Evolutionary conservation across 1,140 invertebrate species (phyloP).

Genomic region (Manduca sexta): DNA sequence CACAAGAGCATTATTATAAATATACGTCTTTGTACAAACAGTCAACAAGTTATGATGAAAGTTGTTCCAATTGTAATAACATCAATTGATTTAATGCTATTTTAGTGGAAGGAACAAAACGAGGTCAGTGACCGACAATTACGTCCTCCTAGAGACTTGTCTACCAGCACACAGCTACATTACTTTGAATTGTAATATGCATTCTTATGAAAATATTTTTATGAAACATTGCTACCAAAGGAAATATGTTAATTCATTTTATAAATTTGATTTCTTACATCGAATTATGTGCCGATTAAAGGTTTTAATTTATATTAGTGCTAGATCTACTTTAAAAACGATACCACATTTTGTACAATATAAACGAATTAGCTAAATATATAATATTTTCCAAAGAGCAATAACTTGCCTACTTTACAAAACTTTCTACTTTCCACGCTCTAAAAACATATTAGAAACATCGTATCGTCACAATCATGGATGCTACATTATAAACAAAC

Average conservation of each 20-base stretch:
- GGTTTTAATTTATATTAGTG: too few relatives aligned
- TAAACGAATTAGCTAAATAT: slow-evolving; percentile 14
- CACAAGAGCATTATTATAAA: background rate
- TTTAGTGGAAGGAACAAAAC: slow-evolving; percentile 66
- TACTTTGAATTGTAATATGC: background rate
- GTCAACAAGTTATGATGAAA: slow-evolving; percentile 41
- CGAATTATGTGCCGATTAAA: too few relatives aligned
- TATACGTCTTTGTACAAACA: background rate
- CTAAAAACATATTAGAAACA: slow-evolving; percentile 68
- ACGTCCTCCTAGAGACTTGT: slow-evolving; percentile 63
- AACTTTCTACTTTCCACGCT: slow-evolving; percentile 73
- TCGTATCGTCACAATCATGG: slow-evolving; percentile 54
- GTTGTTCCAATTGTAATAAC: slow-evolving; percentile 68
- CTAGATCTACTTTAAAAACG: background rate
- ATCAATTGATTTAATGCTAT: slow-evolving; percentile 71
- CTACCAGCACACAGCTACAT: slow-evolving; percentile 9
- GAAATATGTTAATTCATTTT: too few relatives aligned
- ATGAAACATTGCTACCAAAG: background rate
- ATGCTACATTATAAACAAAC: slow-evolving; percentile 50
- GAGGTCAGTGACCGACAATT: slow-evolving; percentile 68
- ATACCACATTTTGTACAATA: slow-evolving; percentile 5
- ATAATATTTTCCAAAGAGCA: slow-evolving; percentile 45
- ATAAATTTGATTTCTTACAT: too few relatives aligned
- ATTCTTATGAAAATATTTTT: slow-evolving; percentile 1
- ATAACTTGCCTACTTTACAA: slow-evolving; percentile 61